Conservation (phyloP, 2,113 vertebrate genomes). For the Anarhynchus alexandrinus region DNA sequence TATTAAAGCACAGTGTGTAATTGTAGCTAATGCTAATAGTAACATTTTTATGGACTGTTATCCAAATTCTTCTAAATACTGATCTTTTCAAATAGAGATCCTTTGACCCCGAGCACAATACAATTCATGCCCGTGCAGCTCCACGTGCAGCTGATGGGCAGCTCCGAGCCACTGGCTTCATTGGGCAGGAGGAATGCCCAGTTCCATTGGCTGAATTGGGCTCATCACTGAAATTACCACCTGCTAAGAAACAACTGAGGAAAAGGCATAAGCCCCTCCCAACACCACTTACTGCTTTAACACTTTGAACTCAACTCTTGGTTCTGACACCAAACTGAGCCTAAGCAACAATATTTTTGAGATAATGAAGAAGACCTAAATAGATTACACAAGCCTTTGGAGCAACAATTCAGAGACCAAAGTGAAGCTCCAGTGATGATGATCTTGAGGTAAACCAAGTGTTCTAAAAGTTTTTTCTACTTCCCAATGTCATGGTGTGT, state of each 20-base stretch:
- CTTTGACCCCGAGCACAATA: neutral
- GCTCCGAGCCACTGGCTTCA: neutral
- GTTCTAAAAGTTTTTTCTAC: neutral
- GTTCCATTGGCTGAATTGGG: neutral
- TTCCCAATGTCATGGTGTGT: neutral
- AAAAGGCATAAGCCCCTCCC: neutral
- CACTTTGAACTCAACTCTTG: neutral
- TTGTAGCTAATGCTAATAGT: neutral
- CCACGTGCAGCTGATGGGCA: neutral
- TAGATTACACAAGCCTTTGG: neutral
- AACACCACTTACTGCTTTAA: neutral
- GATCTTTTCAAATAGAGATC: neutral
- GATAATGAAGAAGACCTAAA: neutral
- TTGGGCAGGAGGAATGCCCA: neutral
- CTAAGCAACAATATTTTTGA: neutral
- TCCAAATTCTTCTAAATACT: neutral
- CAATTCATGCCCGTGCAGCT: neutral
- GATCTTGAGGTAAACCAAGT: neutral
- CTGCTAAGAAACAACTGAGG: neutral
- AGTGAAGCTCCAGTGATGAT: neutral
- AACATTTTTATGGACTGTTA: neutral
- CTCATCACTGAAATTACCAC: neutral
- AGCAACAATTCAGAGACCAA: neutral
- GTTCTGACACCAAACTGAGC: neutral
- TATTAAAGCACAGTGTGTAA: neutral